Percentiles rank a stretch among this genome's conserved stretches.
These are phyloP conservation scores for Strigops habroptila DNA, from an alignment of 2,113 vertebrate species.

Conservation along the genomic window DNA sequence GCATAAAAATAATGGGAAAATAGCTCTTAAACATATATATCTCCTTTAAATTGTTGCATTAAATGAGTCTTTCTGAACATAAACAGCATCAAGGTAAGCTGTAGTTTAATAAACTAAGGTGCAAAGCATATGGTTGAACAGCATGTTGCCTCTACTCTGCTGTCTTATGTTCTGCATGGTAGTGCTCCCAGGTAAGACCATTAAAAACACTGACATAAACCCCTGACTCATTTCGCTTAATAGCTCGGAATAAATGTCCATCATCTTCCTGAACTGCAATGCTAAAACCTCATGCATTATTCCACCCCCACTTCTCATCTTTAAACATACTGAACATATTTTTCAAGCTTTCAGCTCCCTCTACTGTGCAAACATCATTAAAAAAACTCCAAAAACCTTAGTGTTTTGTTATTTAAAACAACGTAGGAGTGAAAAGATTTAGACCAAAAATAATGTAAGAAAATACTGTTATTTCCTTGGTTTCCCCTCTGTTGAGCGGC, in stretches of 20 bases:
- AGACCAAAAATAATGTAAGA: background rate
- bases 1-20: background rate
- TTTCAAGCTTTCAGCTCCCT: background rate
- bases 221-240: background rate
- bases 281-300: background rate
- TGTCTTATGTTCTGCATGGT: background rate
- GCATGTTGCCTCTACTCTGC: background rate
- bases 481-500: background rate
- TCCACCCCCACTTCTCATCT: background rate
- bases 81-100: background rate
- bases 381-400: background rate
- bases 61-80: background rate
- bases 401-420: background rate
- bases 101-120: background rate
- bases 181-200: background rate
- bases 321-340: background rate
- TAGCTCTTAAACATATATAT: background rate
- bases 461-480: background rate
- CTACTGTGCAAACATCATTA: background rate
- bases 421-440: background rate
- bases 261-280: background rate
- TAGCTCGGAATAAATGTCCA: background rate
- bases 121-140: background rate
- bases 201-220: background rate
- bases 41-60: background rate